These are phyloP conservation scores for Leptinotarsa tumamoca DNA, from an alignment of 2,888 invertebrate species.

Conservation along the genomic window DNA sequence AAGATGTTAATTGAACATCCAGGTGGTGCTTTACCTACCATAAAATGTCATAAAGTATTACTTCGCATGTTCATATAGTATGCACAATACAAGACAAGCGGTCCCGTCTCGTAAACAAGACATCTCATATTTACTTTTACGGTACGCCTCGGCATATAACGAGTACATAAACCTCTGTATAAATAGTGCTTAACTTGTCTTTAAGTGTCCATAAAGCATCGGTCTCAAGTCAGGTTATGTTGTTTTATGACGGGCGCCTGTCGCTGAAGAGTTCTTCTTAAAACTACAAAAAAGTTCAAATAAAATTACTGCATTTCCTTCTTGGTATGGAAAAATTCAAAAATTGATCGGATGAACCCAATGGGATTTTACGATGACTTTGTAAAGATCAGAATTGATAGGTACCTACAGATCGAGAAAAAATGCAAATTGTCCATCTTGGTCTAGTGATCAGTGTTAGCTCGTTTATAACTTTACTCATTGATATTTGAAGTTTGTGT, in stretches of 20 bases:
- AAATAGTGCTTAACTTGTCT: conserved; percentile 58
- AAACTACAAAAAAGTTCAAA: background rate
- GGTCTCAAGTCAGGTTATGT: conserved; percentile 50
- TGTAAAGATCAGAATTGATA: too few species aligned
- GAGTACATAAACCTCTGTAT: conserved; percentile 57
- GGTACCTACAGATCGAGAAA: too few species aligned
- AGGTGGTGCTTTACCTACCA: conserved; percentile 57
- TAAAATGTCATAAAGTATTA: conserved; percentile 59
- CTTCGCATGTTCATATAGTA: conserved; percentile 60
- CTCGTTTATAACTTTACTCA: too few species aligned
- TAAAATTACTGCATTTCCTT: too few species aligned
- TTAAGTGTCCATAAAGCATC: conserved; percentile 58
- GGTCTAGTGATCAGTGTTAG: too few species aligned
- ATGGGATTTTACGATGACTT: too few species aligned
- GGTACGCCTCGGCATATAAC: conserved; percentile 50
- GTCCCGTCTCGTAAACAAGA: conserved; percentile 59
- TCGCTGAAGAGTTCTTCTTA: conserved; percentile 15
- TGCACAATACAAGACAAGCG: conserved; percentile 58
- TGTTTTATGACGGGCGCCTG: conserved; percentile 45
- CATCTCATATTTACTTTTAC: conserved; percentile 55
- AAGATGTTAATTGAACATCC: conserved; percentile 55
- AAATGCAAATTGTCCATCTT: too few species aligned
- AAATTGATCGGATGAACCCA: too few species aligned
- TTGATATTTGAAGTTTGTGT: too few species aligned
- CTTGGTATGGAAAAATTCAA: too few species aligned